Conservation (phyloP, 2,888 invertebrate genomes). For the Hetaerina titia region DNA sequence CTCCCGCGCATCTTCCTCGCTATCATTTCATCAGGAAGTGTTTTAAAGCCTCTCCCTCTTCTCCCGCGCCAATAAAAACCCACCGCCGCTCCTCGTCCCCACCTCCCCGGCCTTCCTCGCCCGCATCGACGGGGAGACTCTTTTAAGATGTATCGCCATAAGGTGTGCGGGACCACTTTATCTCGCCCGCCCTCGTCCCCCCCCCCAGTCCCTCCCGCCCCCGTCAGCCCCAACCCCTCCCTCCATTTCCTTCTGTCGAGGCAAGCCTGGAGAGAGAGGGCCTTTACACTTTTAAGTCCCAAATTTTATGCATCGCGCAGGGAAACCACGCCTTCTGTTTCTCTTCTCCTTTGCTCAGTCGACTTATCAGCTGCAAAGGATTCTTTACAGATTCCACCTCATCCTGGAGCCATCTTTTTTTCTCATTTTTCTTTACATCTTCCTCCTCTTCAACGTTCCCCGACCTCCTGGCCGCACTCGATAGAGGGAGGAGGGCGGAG, state of each 20-base stretch:
- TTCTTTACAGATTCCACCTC: background rate
- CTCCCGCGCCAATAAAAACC: background rate
- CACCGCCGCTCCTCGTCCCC: no score
- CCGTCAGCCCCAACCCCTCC: background rate
- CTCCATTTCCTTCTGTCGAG: background rate
- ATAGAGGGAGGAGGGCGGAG: background rate
- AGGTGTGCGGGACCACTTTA: background rate
- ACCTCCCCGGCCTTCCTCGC: background rate
- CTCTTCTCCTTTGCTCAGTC: background rate
- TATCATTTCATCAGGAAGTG: conserved; percentile 39
- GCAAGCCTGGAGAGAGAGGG: background rate
- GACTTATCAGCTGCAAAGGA: conserved; percentile 13
- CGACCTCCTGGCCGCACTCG: background rate
- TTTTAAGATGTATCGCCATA: conserved; percentile 27
- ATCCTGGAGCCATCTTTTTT: no score
- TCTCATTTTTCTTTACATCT: background rate
- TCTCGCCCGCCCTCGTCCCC: background rate
- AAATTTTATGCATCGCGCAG: background rate
- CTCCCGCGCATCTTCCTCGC: background rate
- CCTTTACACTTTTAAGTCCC: conserved; percentile 27
- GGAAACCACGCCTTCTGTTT: background rate
- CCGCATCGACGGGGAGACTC: background rate
- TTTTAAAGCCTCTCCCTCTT: background rate
- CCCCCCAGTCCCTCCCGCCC: background rate
- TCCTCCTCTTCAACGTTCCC: background rate